phyloP scores from a whole-genome alignment of 1,140 invertebrate genomes.

The Cecropterus lyciades region DNA sequence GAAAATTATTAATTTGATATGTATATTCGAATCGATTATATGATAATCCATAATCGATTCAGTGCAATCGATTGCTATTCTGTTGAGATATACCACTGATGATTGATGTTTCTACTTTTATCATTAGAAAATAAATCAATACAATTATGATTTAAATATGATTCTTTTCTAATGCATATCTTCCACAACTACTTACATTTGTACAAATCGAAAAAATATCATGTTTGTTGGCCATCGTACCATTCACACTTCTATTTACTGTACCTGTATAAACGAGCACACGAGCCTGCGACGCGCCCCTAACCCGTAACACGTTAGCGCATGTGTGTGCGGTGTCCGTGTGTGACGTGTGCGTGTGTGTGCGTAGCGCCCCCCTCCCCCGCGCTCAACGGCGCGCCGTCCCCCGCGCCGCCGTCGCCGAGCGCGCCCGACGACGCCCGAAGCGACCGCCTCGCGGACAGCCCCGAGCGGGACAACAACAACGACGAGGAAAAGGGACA shows the following conservation, averaged over 20 bases:
- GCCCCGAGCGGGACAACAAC: slow-evolving; percentile 58
- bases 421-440: slow-evolving; percentile 39
- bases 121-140: too few species aligned
- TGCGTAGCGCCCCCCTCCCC: slow-evolving; percentile 58
- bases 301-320: background rate
- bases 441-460: slow-evolving; percentile 37
- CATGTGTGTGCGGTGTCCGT: background rate
- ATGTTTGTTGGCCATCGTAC: background rate
- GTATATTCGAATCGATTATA: too few species aligned
- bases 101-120: too few species aligned
- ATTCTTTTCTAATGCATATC: too few species aligned
- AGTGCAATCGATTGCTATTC: too few species aligned
- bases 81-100: too few species aligned
- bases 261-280: background rate
- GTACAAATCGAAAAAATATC: too few species aligned
- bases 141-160: too few species aligned
- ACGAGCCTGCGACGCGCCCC: background rate
- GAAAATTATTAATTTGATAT: too few species aligned
- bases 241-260: background rate
- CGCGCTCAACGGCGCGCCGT: slow-evolving; percentile 43
- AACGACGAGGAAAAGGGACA: slow-evolving; percentile 60
- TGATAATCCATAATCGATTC: too few species aligned
- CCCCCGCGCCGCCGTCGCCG: slow-evolving; percentile 25
- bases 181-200: too few species aligned
- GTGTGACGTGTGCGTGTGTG: slow-evolving; percentile 44